These are phyloP conservation scores for Anthonomus grandis DNA, from an alignment of 1,140 invertebrate species.

Conservation along the genomic window DNA sequence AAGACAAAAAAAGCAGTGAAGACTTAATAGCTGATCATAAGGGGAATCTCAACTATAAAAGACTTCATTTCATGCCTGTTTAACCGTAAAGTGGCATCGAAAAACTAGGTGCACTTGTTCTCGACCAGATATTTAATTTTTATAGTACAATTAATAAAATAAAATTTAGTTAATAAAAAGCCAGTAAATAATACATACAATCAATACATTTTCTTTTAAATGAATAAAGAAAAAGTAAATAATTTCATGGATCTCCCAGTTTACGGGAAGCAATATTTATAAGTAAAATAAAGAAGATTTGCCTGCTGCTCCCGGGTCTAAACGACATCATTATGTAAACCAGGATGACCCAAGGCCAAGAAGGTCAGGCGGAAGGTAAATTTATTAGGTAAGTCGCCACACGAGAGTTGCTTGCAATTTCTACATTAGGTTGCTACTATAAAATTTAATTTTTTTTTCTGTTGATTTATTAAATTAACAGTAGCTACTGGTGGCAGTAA, in stretches of 20 bases:
- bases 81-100: background rate
- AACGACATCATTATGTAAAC: conserved; percentile 46
- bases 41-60: conserved; percentile 12
- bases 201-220: too few species aligned
- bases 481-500: too few species aligned
- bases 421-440: too few species aligned
- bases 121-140: conserved; percentile 11
- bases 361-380: conserved; percentile 34
- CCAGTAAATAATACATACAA: too few species aligned
- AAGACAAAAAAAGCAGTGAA: conserved; percentile 17
- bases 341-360: conserved; percentile 33
- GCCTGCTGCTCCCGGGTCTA: conserved; percentile 23
- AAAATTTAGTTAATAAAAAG: too few species aligned
- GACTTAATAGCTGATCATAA: conserved; percentile 11
- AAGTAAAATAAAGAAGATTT: background rate
- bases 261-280: too few species aligned
- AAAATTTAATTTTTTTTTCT: too few species aligned
- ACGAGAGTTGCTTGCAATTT: too few species aligned
- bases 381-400: conserved; percentile 41
- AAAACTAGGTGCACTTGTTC: conserved; percentile 9
- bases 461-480: too few species aligned
- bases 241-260: too few species aligned
- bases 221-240: too few species aligned
- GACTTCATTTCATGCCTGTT: conserved; percentile 16
- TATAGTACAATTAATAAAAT: too few species aligned